Conservation (phyloP, 2,113 vertebrate species). For the Alaudala cheleensis region DNA sequence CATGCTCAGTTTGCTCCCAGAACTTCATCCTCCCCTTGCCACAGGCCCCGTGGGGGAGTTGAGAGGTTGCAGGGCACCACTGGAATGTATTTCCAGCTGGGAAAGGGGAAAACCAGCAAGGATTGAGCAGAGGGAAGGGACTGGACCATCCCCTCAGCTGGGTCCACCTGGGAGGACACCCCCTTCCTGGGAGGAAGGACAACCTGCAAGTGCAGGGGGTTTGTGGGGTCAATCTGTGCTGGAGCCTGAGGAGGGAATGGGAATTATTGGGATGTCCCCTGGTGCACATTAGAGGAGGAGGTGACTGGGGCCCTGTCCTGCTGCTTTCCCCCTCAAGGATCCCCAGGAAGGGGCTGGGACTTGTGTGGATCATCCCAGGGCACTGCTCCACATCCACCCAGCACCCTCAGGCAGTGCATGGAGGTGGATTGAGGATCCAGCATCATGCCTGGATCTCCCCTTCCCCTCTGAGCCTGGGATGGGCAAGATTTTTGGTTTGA, state of each 20-base stretch:
- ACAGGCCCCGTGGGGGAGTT: not conserved
- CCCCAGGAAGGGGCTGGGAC: not conserved
- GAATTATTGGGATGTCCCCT: not conserved
- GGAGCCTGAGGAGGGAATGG: not conserved
- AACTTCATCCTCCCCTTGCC: fast-evolving
- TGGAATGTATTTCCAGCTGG: not conserved
- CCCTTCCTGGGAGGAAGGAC: not conserved
- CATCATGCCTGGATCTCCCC: not conserved
- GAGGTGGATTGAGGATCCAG: not conserved
- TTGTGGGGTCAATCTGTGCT: not conserved
- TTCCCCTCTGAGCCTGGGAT: too few relatives aligned
- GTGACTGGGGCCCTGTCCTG: not conserved
- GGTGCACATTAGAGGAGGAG: not conserved
- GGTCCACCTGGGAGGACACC: too few relatives aligned
- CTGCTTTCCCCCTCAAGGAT: not conserved
- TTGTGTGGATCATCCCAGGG: not conserved
- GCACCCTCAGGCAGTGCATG: fast-evolving
- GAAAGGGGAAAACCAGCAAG: not conserved
- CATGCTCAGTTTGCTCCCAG: fast-evolving
- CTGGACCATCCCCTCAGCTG: fast-evolving
- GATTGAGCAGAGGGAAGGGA: not conserved
- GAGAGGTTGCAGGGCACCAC: not conserved
- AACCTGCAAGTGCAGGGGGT: not conserved
- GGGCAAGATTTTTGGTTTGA: not conserved
- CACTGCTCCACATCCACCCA: not conserved